Conservation (phyloP, 2,797 vertebrate species). For the Leptoclinus maculatus region DNA sequence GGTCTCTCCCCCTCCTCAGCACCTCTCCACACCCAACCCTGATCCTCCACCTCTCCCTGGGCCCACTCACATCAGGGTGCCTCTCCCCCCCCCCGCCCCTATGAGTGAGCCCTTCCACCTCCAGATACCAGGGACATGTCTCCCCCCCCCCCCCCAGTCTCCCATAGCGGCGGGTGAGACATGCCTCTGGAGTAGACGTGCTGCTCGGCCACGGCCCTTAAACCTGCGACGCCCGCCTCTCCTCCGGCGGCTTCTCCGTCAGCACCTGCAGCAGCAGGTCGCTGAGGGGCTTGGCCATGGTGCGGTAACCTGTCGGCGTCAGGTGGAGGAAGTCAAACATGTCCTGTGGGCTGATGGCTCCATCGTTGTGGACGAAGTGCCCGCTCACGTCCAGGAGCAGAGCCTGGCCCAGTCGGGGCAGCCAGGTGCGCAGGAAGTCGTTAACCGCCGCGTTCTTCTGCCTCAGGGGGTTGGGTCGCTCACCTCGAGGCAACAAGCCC, state of each 20-base stretch:
- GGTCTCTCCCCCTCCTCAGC: conserved; percentile 56
- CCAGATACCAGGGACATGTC: conserved; percentile 60
- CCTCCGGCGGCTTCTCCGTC: conserved; percentile 95
- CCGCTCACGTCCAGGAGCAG: conserved; percentile 91
- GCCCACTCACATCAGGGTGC: conserved; percentile 48
- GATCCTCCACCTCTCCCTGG: conserved; percentile 36
- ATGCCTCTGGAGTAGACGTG: conserved; percentile 54
- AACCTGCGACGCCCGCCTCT: conserved; percentile 92
- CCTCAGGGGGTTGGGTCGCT: conserved; percentile 93
- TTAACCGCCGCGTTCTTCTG: conserved; percentile 95
- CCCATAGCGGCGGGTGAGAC: conserved; percentile 52
- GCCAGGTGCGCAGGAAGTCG: conserved; percentile 86
- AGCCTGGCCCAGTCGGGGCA: conserved; percentile 88
- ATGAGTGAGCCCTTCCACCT: conserved; percentile 53
- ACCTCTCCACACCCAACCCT: conserved; percentile 41
- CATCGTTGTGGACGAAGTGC: conserved; percentile 94
- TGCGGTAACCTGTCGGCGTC: conserved; percentile 90
- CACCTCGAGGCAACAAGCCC: conserved; percentile 95
- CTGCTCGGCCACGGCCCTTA: conserved; percentile 72
- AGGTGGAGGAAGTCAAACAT: conserved; percentile 99
- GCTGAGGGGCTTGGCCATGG: conserved; percentile 91
- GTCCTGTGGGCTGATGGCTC: conserved; percentile 92
- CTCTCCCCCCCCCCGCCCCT: conserved; percentile 6
- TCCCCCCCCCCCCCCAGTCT: conserved; percentile 33
- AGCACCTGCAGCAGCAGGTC: conserved; percentile 98